Evolutionary conservation across 1,140 invertebrate genomes (phyloP).

Genomic region (Drosophila sturtevanti): DNA sequence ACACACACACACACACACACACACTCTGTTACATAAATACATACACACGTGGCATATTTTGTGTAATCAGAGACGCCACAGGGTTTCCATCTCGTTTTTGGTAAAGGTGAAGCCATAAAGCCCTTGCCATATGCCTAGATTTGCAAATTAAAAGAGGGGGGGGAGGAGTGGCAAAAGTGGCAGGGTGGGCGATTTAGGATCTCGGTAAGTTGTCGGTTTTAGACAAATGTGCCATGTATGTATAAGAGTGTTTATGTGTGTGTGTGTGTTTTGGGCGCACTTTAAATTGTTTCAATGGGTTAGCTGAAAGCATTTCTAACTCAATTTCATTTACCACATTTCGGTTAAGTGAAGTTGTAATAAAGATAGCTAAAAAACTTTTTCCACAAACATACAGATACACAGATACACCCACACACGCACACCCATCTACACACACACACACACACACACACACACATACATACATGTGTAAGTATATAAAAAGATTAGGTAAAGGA

Average conservation of each 20-base stretch:
- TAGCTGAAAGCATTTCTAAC: slow-evolving; percentile 13
- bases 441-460: too few relatives aligned
- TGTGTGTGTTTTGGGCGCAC: slow-evolving; percentile 1
- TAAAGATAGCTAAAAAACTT: slow-evolving; percentile 9
- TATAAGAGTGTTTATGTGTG: not conserved
- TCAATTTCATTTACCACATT: slow-evolving; percentile 16
- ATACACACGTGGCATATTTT: slow-evolving; percentile 46
- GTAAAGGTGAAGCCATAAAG: slow-evolving; percentile 65
- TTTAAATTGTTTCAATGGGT: slow-evolving; percentile 13
- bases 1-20: slow-evolving; percentile 19
- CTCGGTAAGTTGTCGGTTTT: slow-evolving; percentile 1
- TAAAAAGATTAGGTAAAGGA: not conserved
- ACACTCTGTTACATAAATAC: not conserved
- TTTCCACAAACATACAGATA: not conserved
- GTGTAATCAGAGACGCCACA: slow-evolving; percentile 57
- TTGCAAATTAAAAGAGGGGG: slow-evolving; percentile 51
- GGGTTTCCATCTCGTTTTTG: slow-evolving; percentile 39
- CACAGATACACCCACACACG: not conserved
- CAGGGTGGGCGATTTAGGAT: not conserved
- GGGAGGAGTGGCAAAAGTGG: not conserved
- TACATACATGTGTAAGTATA: too few relatives aligned
- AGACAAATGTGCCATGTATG: not conserved
- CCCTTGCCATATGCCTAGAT: slow-evolving; percentile 56
- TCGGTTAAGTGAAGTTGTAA: slow-evolving; percentile 10
- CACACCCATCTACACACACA: not conserved